Base-by-base conservation (phyloP, 2,888 invertebrate species). In the Harpalus rufipes region DNA sequence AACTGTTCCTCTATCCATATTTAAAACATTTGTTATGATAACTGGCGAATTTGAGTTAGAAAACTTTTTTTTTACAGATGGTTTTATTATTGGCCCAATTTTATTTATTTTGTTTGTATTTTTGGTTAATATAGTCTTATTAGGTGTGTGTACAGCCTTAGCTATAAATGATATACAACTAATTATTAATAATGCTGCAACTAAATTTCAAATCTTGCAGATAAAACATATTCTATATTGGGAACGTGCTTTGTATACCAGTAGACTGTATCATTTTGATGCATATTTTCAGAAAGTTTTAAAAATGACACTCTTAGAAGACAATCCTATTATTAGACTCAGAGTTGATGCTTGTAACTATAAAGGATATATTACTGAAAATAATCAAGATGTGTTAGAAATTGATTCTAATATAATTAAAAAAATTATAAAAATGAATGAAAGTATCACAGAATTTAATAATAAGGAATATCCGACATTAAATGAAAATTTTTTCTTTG, bases 1-100 rank as follows among this genome's bases (percentile, higher is more conserved):
- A 61, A 61, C 32, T 59, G n/a, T 61, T 10, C 63, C 14, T 80
- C n/a, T 59, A 3, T 39, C 39, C 18, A 10, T 80, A 16, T 80
- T 80, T 63, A 80, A 80, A 39, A 80, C 80, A 1, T 14, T 80
- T 63, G 80, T 80, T 16, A 80, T 80, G 80, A 18, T 80, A 16
- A 80, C 80, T 7, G 80, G 80, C 7, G 80, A 80, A 41, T 80
- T 80, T 14, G 80, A 80, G 7, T 16, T 80, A 14, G 59, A 61
- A 44, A 59, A 80, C 18, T 80, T 80, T 14, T 16, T 39, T n/a
- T 80, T 80, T 39, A 18, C 51, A 8, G 5, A n/a, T 4, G n/a
- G 61, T 58, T 79, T 14, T 59, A 3, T 59, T 32, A 59, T 79
- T 16, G 79, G 79, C 10, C 59, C 79, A 12, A 7, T 79, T 3